Conservation (phyloP, 2,888 invertebrate species). For the Aphidoletes aphidimyza region DNA sequence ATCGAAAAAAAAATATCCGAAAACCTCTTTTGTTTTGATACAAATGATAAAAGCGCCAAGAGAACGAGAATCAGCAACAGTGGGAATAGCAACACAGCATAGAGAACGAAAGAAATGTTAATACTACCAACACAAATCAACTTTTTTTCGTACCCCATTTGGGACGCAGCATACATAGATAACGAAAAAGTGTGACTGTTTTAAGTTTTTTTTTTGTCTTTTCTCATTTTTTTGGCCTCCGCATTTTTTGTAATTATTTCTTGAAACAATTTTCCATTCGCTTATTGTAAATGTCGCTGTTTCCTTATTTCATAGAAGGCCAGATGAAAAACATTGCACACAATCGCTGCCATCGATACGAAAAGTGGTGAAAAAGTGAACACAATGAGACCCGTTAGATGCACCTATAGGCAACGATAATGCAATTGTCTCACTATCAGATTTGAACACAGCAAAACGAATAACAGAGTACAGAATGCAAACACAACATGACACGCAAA, state of each 20-base stretch:
- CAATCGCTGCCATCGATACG: neutral
- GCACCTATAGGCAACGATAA: conserved; percentile 35
- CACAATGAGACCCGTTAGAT: neutral
- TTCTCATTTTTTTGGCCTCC: too few species aligned
- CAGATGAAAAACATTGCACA: neutral
- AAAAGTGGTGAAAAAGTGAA: neutral
- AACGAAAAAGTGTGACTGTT: too few species aligned
- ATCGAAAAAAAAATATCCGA: neutral
- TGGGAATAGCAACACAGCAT: neutral
- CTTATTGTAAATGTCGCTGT: conserved; percentile 5
- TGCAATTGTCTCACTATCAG: conserved; percentile 36
- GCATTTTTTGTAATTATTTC: conserved; percentile 33
- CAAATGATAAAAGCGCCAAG: neutral
- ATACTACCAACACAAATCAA: neutral
- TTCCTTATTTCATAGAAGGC: neutral
- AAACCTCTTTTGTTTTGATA: neutral
- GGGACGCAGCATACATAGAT: too few species aligned
- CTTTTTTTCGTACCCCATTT: too few species aligned
- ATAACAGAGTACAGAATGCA: neutral
- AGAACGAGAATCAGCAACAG: too few species aligned
- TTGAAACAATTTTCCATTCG: conserved; percentile 12
- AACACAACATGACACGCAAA: conserved; percentile 35
- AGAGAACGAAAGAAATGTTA: neutral
- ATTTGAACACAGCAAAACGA: conserved; percentile 30
- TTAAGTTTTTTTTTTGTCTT: too few species aligned